Evolutionary conservation across 2,888 invertebrate genomes (phyloP).

Genomic region (Zhengitettix transpicula): DNA sequence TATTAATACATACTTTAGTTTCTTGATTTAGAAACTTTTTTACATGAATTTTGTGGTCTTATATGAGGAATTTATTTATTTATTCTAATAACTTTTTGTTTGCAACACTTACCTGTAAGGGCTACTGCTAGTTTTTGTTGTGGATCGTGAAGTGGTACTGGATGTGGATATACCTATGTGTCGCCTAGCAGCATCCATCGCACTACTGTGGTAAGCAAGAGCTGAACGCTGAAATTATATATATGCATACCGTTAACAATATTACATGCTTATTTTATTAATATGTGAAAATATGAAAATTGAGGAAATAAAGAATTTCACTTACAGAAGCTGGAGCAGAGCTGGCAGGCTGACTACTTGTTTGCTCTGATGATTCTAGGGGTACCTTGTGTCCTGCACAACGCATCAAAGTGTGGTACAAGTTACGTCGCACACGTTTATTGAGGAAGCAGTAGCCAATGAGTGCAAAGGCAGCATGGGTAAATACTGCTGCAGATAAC

Average conservation of each 20-base stretch:
- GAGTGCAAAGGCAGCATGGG: constrained; percentile 69
- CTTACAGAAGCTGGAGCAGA: constrained; percentile 33
- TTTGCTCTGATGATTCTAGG: constrained; percentile 41
- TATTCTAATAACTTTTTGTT: no score
- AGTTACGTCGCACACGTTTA: constrained; percentile 62
- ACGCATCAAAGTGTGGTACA: constrained; percentile 48
- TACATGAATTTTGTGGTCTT: no score
- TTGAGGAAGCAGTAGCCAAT: constrained; percentile 80
- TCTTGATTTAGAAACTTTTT: no score
- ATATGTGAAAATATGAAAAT: neutral
- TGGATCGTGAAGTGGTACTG: constrained; percentile 85
- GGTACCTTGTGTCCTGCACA: constrained; percentile 73
- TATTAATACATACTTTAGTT: no score
- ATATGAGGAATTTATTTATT: no score
- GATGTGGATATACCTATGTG: constrained; percentile 89
- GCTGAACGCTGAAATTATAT: constrained; percentile 47
- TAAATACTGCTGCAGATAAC: constrained; percentile 56
- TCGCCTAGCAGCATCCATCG: constrained; percentile 36
- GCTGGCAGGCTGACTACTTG: constrained; percentile 61
- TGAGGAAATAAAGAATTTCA: constrained; percentile 2
- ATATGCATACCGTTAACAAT: no score
- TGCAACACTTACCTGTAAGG: constrained; percentile 50
- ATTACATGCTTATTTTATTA: neutral
- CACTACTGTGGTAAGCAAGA: constrained; percentile 56
- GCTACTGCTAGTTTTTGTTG: constrained; percentile 86